Base-by-base conservation (phyloP, 2,797 vertebrate genomes). In the Myripristis jacobus region DNA sequence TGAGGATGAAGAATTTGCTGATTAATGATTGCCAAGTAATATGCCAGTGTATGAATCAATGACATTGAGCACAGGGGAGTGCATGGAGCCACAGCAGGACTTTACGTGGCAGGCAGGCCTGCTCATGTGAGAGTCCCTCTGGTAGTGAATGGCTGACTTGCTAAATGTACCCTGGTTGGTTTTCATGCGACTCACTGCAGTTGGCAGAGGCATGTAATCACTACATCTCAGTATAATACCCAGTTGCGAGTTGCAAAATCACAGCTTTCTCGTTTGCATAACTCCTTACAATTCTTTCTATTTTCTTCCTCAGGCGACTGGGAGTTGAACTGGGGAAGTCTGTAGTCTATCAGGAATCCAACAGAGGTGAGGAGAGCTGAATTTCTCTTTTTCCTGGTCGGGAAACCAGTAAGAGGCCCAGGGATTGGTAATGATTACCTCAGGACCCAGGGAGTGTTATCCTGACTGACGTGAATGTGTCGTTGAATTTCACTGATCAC, bases 321-420 rank as follows among this genome's bases (percentile, higher is more conserved):
- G 97, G 97, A 77, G 96, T 96, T 69, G 98, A 99, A 83, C 86
- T 99, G 90, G 98, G 98, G 15, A 99, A 99, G 74, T 96, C 98
- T 52, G 96, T 97, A 70, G 98, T 99, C 4, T 99, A 96, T 76
- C 98, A 99, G 83, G 98, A 99, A 79, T 95, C 96, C 3, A 99
- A 99, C 90, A 95, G 96, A 95, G 98, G 98, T 98, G 70, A 91
- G 81, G 21, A 56, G 18, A 36, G 12, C 46, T 16, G 2, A 7
- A 38, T 57, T 13, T 3, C 29, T 21, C 50, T 27, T 18, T 34
- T 7, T 9, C 8, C 29, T 24, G 8, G 6, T 4, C 8, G 18
- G 6, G 4, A 13, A 38, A 1, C 7, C 3, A 5, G 1, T 41
- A 11, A 10, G 6, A 41, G 1, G 34, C 9, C 6, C 12, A 11